phyloP scores from a whole-genome alignment of 2,113 vertebrate species.

The Cyanistes caeruleus region DNA sequence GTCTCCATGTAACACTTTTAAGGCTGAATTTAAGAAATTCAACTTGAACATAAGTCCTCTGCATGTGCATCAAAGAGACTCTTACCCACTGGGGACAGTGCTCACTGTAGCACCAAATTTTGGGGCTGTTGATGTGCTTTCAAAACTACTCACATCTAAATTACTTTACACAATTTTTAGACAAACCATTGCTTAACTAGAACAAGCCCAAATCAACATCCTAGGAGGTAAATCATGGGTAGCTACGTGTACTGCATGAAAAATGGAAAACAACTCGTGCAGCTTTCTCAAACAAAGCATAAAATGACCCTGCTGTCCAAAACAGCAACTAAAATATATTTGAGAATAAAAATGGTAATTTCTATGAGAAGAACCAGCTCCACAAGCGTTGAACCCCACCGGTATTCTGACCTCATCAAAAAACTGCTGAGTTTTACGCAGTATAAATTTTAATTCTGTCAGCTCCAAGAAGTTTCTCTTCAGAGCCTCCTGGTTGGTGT shows the following conservation, averaged over 20 bases:
- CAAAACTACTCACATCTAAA: not conserved
- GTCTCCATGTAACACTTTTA: not conserved
- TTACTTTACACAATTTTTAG: not conserved
- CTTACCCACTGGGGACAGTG: not conserved
- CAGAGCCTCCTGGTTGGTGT: constrained; percentile 97
- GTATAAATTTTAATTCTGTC: constrained; percentile 96
- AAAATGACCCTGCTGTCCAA: constrained; percentile 46
- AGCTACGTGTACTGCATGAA: constrained; percentile 43
- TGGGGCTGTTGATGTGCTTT: not conserved
- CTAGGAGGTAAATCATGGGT: constrained; percentile 23
- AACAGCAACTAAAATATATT: constrained; percentile 65
- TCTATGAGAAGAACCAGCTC: constrained; percentile 24
- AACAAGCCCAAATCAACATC: not conserved
- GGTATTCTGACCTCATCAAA: constrained; percentile 94
- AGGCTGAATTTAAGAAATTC: not conserved
- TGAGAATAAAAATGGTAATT: constrained; percentile 62
- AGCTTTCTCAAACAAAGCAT: constrained; percentile 56
- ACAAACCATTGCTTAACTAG: not conserved
- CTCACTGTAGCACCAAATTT: not conserved
- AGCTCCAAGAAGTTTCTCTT: constrained; percentile 98
- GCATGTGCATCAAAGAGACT: rapidly evolving
- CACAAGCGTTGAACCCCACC: constrained; percentile 3
- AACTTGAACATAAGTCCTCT: not conserved
- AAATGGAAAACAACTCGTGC: constrained; percentile 57
- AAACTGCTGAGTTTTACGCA: constrained; percentile 98